Conservation (phyloP, 2,797 vertebrate genomes). For the Enteromius mattozi region DNA sequence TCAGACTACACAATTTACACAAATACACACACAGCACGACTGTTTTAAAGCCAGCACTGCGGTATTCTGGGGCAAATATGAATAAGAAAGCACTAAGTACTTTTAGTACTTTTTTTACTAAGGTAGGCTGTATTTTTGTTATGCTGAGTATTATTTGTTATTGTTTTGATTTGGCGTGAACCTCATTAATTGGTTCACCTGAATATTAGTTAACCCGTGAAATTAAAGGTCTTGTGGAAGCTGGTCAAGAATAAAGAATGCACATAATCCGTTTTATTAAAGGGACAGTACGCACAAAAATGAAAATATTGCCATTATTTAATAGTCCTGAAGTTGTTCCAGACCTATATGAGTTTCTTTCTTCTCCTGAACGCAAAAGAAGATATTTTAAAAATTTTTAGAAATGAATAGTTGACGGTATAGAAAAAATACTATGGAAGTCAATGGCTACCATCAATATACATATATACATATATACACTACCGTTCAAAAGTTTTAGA, state of each 20-base stretch:
- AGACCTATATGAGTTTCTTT: background rate
- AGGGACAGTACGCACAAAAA: background rate
- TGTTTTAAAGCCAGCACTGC: slow-evolving; percentile 8
- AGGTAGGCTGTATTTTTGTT: background rate
- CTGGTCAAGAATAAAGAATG: background rate
- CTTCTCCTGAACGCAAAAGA: no score
- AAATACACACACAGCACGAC: background rate
- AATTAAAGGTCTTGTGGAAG: background rate
- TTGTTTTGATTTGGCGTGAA: background rate
- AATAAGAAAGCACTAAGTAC: background rate
- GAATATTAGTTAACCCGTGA: background rate
- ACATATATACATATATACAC: no score
- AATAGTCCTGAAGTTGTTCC: background rate
- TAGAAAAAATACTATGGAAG: background rate
- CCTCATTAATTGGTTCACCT: background rate
- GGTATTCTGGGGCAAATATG: no score
- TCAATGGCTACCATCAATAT: background rate
- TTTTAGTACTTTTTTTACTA: background rate
- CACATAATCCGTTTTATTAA: background rate
- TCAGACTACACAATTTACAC: background rate
- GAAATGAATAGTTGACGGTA: no score
- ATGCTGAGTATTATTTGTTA: no score
- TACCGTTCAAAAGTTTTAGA: no score
- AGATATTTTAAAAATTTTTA: no score
- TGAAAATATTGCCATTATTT: background rate